These are phyloP conservation scores for Myotis davidii DNA, from an alignment of 2,113 vertebrate genomes.

Conservation along the genomic window DNA sequence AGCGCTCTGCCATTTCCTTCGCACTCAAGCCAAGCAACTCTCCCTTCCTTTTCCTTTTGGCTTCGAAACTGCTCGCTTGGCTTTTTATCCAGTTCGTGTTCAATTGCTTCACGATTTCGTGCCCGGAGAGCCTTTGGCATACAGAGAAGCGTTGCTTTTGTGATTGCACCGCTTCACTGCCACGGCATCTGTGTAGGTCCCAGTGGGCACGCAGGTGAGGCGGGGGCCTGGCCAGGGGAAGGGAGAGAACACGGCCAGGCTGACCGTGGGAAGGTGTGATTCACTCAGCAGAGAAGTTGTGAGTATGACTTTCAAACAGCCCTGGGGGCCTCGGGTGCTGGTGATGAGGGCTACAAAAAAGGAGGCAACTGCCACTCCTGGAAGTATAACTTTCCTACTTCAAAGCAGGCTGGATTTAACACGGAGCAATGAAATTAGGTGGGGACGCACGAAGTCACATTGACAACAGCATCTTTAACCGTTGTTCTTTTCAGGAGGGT, in stretches of 20 bases:
- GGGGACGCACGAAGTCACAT: not conserved
- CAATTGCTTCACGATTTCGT: not conserved
- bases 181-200: not conserved
- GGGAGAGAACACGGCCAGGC: not conserved
- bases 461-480: not conserved
- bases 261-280: not conserved
- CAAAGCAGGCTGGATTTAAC: not conserved
- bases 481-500: not conserved
- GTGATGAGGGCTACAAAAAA: not conserved
- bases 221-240: rapidly evolving
- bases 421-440: not conserved
- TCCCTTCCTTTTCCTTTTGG: not conserved
- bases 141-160: not conserved
- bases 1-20: not conserved
- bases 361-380: not conserved
- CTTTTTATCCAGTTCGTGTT: not conserved
- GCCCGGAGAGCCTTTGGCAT: not conserved
- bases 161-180: not conserved
- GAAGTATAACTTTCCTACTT: not conserved
- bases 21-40: not conserved
- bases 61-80: not conserved
- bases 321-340: not conserved
- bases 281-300: not conserved
- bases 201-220: not conserved
- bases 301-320: not conserved